phyloP scores from a whole-genome alignment of 2,888 invertebrate genomes.

The Chelonus formosanus region DNA sequence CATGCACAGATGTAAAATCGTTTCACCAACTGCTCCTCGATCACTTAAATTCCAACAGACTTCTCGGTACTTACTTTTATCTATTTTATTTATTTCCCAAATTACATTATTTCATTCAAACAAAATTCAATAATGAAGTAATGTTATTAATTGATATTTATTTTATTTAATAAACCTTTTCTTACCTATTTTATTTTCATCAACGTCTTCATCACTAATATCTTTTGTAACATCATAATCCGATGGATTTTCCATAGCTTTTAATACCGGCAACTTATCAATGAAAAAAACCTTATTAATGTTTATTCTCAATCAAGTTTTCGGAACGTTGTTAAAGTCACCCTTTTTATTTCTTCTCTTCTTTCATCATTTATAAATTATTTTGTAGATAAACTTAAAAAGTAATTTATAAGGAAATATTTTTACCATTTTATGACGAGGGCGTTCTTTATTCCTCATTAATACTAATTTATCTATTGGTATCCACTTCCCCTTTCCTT shows the following conservation, averaged over 20 bases:
- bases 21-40: constrained; percentile 95
- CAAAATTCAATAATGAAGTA: no score
- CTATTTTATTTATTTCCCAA: constrained; percentile 40
- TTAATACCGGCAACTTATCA: constrained; percentile 76
- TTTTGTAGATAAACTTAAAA: no score
- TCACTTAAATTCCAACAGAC: constrained; percentile 93
- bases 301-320: no score
- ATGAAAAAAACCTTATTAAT: not conserved
- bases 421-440: constrained; percentile 79
- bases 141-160: no score
- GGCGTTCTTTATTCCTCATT: constrained; percentile 84
- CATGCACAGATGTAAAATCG: constrained; percentile 91
- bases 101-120: not conserved
- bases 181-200: constrained; percentile 59
- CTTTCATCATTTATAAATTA: no score
- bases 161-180: not conserved
- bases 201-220: constrained; percentile 66
- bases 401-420: no score
- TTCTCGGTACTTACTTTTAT: constrained; percentile 73
- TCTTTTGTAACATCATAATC: constrained; percentile 85
- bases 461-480: constrained; percentile 90
- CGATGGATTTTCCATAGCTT: constrained; percentile 84
- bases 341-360: no score
- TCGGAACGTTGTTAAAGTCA: no score
- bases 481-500: constrained; percentile 89